Percentiles rank a stretch among this genome's conserved stretches.
These are phyloP conservation scores for Chaetura pelagica DNA, from an alignment of 2,113 vertebrate genomes.

Conservation along the genomic window DNA sequence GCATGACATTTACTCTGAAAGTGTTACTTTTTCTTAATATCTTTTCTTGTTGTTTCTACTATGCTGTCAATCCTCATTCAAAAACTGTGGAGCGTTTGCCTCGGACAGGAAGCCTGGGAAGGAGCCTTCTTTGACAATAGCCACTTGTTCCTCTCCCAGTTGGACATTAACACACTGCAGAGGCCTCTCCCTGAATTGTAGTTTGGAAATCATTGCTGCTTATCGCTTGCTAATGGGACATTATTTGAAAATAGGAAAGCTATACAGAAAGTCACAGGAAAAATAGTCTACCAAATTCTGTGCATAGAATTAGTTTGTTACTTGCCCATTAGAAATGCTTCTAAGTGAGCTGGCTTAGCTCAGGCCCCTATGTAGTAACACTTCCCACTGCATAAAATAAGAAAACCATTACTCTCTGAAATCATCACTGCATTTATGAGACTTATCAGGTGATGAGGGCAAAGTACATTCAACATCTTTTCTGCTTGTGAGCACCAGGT, in stretches of 20 bases:
- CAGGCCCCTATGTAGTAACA: not conserved
- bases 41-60: not conserved
- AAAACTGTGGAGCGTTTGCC: not conserved
- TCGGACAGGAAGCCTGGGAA: not conserved
- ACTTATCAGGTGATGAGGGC: not conserved
- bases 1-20: conserved; percentile 25
- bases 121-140: not conserved
- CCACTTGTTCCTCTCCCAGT: not conserved
- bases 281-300: not conserved
- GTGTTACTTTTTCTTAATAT: conserved; percentile 2
- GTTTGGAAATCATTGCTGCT: not conserved
- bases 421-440: not conserved
- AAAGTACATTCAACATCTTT: not conserved
- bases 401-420: not conserved
- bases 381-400: not conserved
- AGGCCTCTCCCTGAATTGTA: not conserved
- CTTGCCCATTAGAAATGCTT: not conserved
- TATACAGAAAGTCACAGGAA: not conserved
- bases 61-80: not conserved
- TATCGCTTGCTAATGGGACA: not conserved
- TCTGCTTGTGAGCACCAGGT: not conserved
- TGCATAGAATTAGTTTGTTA: not conserved
- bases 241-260: not conserved
- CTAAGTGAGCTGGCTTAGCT: not conserved
- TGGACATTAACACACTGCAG: not conserved